Evolutionary conservation across 2,797 vertebrate species (phyloP).

Genomic region (Miichthys miiuy): DNA sequence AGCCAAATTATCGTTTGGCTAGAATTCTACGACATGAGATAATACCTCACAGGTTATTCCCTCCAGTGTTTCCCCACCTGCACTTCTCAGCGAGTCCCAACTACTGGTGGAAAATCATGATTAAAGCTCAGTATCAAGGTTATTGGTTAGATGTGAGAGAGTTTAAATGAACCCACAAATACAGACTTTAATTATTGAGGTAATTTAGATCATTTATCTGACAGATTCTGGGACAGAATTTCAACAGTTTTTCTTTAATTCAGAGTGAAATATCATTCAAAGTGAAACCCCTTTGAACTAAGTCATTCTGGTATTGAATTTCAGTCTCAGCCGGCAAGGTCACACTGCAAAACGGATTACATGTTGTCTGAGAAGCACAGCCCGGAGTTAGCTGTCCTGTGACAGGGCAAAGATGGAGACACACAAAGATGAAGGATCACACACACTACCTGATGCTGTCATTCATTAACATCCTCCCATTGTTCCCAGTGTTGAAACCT

Average conservation of each 20-base stretch:
- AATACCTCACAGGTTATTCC: conserved; percentile 50
- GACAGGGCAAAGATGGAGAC: background rate
- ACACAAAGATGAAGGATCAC: background rate
- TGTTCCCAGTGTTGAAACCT: background rate
- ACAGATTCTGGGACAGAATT: background rate
- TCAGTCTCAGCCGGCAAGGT: conserved; percentile 32
- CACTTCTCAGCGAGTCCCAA: conserved; percentile 24
- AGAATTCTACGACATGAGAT: conserved; percentile 40
- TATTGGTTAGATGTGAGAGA: background rate
- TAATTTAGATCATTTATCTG: background rate
- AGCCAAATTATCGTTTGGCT: conserved; percentile 58
- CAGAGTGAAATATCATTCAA: background rate
- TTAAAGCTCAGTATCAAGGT: conserved; percentile 7
- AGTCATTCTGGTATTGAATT: conserved; percentile 30
- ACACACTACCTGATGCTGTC: background rate
- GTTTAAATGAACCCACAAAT: background rate
- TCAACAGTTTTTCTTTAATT: background rate
- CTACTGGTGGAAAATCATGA: conserved; percentile 23
- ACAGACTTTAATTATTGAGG: background rate
- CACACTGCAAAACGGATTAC: conserved; percentile 35
- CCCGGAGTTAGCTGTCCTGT: conserved; percentile 8
- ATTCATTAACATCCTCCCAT: background rate
- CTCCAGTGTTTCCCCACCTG: conserved; percentile 22
- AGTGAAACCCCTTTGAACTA: background rate
- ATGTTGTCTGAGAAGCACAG: conserved; percentile 31